phyloP scores from a whole-genome alignment of 2,113 vertebrate species.

The Bubo blakistoni region DNA sequence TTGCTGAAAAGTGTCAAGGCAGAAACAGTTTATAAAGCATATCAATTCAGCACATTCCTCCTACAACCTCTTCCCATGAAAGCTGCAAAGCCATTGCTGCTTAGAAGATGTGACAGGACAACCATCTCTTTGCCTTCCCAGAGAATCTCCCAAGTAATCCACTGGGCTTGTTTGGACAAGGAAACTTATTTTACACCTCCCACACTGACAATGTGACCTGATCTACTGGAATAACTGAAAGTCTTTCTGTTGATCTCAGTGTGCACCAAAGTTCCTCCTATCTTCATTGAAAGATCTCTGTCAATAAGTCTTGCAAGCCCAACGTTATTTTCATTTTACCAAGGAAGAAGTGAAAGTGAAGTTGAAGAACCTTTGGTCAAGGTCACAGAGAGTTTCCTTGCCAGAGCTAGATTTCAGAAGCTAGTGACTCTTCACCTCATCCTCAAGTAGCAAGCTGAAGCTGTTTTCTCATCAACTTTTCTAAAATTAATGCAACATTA shows the following conservation, averaged over 20 bases:
- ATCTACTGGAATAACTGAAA: neutral
- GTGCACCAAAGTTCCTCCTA: neutral
- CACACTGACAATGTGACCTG: neutral
- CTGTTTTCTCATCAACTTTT: neutral
- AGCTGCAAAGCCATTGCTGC: neutral
- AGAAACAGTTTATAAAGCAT: neutral
- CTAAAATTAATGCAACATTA: neutral
- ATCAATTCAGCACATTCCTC: neutral
- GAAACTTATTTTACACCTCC: neutral
- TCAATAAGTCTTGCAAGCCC: neutral
- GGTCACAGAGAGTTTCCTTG: neutral
- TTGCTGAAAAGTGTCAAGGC: neutral
- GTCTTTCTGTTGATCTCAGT: neutral
- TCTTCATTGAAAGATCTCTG: neutral
- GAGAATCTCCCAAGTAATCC: neutral
- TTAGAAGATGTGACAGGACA: neutral
- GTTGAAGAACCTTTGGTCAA: neutral
- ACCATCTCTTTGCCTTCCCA: neutral
- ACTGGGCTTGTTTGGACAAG: fast-evolving
- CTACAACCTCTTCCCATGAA: neutral
- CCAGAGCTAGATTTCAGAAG: neutral
- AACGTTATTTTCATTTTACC: neutral
- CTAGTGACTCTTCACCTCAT: neutral
- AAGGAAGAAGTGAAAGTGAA: neutral
- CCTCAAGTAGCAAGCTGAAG: neutral